phyloP scores from a whole-genome alignment of 2,113 vertebrate species.

The Sprattus sprattus region DNA sequence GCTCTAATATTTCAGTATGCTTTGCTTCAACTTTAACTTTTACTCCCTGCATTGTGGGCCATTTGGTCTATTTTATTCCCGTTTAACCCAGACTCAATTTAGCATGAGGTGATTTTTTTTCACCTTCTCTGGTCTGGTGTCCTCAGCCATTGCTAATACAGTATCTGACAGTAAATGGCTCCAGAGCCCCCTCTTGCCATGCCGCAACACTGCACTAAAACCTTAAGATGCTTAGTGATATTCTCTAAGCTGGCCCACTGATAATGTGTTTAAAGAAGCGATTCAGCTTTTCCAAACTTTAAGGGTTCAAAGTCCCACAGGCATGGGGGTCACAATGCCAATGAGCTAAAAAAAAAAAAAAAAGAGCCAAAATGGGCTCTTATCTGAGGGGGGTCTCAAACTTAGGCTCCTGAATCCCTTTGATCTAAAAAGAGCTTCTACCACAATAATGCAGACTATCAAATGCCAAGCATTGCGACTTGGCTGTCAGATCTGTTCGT shows the following conservation, averaged over 20 bases:
- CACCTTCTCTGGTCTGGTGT: constrained; percentile 46
- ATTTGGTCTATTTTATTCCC: constrained; percentile 39
- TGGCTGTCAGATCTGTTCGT: constrained; percentile 40
- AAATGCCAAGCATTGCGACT: constrained; percentile 51
- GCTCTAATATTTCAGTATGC: constrained; percentile 23
- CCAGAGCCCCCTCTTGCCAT: constrained; percentile 47
- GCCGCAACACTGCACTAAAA: constrained; percentile 72
- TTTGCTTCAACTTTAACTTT: constrained; percentile 35
- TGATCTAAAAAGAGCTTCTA: constrained; percentile 70
- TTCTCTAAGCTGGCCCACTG: constrained; percentile 73
- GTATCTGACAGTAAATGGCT: constrained; percentile 59
- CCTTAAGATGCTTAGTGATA: constrained; percentile 78
- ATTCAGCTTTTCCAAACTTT: constrained; percentile 75
- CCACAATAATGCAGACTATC: constrained; percentile 67
- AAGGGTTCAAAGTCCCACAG: constrained; percentile 76
- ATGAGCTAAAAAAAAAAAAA: constrained; percentile 72
- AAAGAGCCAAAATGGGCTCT: constrained; percentile 74
- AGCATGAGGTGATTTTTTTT: constrained; percentile 39
- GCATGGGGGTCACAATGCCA: constrained; percentile 77
- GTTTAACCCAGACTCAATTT: constrained; percentile 46
- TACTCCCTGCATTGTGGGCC: constrained; percentile 35
- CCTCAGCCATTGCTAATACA: constrained; percentile 53
- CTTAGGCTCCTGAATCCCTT: constrained; percentile 68
- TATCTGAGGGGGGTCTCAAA: constrained; percentile 67
- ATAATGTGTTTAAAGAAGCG: constrained; percentile 81